A percentile compares a stretch with the other conserved stretches of the same genome.
Conservation (phyloP, 2,888 invertebrate genomes). For the Drosophila eohydei region DNA sequence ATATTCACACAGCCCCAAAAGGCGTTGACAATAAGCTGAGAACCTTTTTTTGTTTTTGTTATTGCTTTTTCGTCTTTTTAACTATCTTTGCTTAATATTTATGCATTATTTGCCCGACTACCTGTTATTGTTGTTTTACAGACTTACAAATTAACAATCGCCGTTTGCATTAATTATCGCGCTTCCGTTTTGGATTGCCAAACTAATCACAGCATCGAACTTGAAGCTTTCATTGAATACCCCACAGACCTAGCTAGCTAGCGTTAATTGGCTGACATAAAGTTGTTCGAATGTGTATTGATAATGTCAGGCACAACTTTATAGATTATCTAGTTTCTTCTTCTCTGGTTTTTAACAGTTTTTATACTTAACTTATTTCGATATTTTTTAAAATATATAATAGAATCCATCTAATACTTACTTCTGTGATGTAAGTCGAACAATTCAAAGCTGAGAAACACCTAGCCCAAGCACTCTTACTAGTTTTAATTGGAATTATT, state of each 20-base stretch:
- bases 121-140: constrained; percentile 54
- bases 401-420: not conserved
- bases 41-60: constrained; percentile 34
- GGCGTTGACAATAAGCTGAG: constrained; percentile 55
- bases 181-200: constrained; percentile 64
- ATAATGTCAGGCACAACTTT: not conserved
- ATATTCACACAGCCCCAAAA: constrained; percentile 80
- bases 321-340: not conserved
- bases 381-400: not conserved
- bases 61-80: constrained; percentile 8
- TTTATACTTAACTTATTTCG: not conserved
- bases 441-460: not conserved
- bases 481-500: constrained; percentile 26
- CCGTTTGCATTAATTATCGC: constrained; percentile 76
- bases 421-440: not conserved
- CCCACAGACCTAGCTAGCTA: not conserved
- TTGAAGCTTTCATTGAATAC: constrained; percentile 21
- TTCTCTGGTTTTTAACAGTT: not conserved
- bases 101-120: constrained; percentile 63
- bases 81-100: constrained; percentile 70
- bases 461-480: not conserved
- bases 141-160: constrained; percentile 76
- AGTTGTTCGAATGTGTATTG: not conserved
- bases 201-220: constrained; percentile 56
- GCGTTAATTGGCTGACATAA: constrained; percentile 2